A percentile compares a stretch with the other conserved stretches of the same genome.
phyloP scores from a whole-genome alignment of 1,140 invertebrate species.

The Alviniconcha marisindica region DNA sequence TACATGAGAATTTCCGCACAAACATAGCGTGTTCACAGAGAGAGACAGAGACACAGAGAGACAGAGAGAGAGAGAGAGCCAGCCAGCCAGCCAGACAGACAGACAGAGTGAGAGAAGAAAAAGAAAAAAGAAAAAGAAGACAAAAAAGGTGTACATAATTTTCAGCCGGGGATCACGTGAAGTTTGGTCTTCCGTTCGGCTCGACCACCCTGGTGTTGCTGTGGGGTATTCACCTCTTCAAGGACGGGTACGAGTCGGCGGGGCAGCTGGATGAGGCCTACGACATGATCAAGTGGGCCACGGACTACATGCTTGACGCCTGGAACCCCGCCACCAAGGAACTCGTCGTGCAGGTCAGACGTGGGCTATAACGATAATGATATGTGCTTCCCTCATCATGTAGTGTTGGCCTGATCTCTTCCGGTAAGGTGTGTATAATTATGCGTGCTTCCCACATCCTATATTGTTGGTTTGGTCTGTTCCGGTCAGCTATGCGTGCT shows the following conservation, averaged over 20 bases:
- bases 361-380: too few species aligned
- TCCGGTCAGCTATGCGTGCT: too few species aligned
- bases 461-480: too few species aligned
- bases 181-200: slow-evolving; percentile 82
- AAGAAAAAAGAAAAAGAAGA: background rate
- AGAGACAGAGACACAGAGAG: background rate
- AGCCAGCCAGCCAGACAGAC: too few species aligned
- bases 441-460: too few species aligned
- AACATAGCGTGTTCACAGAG: too few species aligned
- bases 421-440: too few species aligned
- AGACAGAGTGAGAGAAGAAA: background rate
- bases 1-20: too few species aligned
- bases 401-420: too few species aligned
- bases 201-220: slow-evolving; percentile 79
- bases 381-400: too few species aligned
- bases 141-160: background rate
- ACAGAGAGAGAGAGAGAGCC: too few species aligned
- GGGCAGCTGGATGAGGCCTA: slow-evolving; percentile 75
- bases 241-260: slow-evolving; percentile 76
- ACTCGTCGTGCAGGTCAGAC: slow-evolving; percentile 30
- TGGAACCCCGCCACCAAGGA: slow-evolving; percentile 23
- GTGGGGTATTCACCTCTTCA: slow-evolving; percentile 80
- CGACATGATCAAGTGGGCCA: slow-evolving; percentile 77
- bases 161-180: slow-evolving; percentile 80
- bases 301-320: slow-evolving; percentile 81